Conservation (phyloP, 2,113 vertebrate species). For the Tiliqua scincoides region DNA sequence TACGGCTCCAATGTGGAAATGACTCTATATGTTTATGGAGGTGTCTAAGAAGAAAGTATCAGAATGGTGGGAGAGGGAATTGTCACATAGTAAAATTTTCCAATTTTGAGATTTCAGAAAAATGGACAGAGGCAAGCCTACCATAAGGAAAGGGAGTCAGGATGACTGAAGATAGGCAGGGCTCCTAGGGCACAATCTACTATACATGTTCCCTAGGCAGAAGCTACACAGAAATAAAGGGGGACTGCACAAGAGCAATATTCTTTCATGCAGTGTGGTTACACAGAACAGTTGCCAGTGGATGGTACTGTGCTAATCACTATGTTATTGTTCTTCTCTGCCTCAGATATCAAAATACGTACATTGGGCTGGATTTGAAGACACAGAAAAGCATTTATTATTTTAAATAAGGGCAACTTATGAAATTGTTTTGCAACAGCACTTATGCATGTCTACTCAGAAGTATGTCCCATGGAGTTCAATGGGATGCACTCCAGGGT, state of each 20-base stretch:
- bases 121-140: background rate
- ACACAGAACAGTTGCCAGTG: background rate
- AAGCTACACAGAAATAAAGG: background rate
- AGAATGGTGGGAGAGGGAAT: background rate
- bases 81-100: background rate
- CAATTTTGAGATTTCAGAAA: too few species aligned
- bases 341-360: background rate
- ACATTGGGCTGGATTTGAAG: background rate
- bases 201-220: background rate
- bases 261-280: background rate
- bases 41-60: background rate
- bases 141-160: background rate
- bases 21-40: conserved; percentile 2
- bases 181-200: background rate
- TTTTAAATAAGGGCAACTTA: background rate
- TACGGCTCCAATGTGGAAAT: background rate
- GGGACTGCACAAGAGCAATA: background rate
- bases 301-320: background rate
- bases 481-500: too few species aligned
- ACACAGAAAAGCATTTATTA: background rate
- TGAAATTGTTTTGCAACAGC: background rate
- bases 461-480: too few species aligned
- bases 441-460: too few species aligned
- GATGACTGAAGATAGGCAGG: too few species aligned
- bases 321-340: background rate